Evolutionary conservation across 2,113 vertebrate species (phyloP).

Genomic region (Podarcis muralis): DNA sequence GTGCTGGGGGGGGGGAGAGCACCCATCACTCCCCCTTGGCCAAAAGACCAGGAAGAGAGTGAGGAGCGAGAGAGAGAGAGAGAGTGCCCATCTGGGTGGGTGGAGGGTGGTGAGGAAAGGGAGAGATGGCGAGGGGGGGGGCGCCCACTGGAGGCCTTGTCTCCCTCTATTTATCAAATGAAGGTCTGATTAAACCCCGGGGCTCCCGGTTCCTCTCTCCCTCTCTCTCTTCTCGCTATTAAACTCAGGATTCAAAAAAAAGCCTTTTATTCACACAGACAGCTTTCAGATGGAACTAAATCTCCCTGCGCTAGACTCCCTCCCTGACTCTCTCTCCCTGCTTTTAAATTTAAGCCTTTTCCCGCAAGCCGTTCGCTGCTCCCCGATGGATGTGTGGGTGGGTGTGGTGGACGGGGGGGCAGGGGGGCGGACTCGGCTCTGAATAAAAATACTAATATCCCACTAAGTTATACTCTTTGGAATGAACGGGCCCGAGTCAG

Average conservation of each 20-base stretch:
- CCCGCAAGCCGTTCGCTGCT: conserved; percentile 23
- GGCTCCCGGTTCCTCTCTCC: conserved; percentile 58
- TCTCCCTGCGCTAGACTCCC: conserved; percentile 57
- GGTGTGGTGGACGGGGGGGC: too few species aligned
- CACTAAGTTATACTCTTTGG: too few species aligned
- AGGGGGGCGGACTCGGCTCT: too few species aligned
- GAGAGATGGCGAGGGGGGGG: not conserved
- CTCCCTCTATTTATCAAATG: conserved; percentile 68
- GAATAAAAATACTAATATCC: too few species aligned
- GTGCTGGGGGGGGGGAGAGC: not conserved
- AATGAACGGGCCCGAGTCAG: too few species aligned
- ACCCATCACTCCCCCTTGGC: too few species aligned
- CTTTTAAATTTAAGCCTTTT: conserved; percentile 41
- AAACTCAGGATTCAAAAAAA: conserved; percentile 71
- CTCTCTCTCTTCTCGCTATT: conserved; percentile 61
- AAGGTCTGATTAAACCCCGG: conserved; percentile 69
- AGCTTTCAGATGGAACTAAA: conserved; percentile 80
- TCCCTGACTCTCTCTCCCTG: conserved; percentile 13
- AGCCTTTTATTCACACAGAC: conserved; percentile 75
- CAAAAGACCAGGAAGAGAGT: not conserved
- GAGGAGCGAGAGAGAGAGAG: not conserved
- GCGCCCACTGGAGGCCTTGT: conserved; percentile 44
- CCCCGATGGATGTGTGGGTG: not conserved
- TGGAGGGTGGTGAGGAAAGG: too few species aligned
- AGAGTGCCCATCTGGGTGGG: not conserved